Conservation (phyloP, 2,113 vertebrate genomes). For the Riparia riparia region DNA sequence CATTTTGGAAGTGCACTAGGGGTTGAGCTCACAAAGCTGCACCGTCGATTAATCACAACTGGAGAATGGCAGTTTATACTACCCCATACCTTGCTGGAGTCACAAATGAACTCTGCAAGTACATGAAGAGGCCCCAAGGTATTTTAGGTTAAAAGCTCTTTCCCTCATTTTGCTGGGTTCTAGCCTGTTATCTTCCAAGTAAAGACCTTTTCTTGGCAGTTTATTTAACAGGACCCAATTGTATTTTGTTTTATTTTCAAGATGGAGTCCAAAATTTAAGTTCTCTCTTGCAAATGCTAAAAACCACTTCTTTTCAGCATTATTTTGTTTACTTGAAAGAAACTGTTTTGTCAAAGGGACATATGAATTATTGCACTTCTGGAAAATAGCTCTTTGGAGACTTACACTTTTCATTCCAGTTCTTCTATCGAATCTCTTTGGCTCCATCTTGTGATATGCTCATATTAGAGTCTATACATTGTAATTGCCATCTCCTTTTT, state of each 20-base stretch:
- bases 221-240: not conserved
- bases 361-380: not conserved
- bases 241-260: not conserved
- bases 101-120: not conserved
- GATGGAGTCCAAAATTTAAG: not conserved
- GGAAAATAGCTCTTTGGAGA: not conserved
- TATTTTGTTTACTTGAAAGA: not conserved
- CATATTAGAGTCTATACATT: not conserved
- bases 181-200: not conserved
- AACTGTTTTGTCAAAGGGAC: not conserved
- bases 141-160: not conserved
- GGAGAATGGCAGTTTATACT: slow-evolving; percentile 12
- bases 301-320: not conserved
- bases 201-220: not conserved
- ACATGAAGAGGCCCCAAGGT: not conserved
- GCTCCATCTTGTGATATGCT: slow-evolving; percentile 71
- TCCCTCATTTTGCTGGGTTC: not conserved
- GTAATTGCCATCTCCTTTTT: not conserved
- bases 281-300: not conserved
- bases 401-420: not conserved
- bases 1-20: not conserved
- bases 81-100: not conserved
- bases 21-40: not conserved
- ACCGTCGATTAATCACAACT: not conserved
- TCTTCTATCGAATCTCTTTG: slow-evolving; percentile 60